These are phyloP conservation scores for Onchidella celtica DNA, from an alignment of 2,888 invertebrate genomes.

Conservation along the genomic window DNA sequence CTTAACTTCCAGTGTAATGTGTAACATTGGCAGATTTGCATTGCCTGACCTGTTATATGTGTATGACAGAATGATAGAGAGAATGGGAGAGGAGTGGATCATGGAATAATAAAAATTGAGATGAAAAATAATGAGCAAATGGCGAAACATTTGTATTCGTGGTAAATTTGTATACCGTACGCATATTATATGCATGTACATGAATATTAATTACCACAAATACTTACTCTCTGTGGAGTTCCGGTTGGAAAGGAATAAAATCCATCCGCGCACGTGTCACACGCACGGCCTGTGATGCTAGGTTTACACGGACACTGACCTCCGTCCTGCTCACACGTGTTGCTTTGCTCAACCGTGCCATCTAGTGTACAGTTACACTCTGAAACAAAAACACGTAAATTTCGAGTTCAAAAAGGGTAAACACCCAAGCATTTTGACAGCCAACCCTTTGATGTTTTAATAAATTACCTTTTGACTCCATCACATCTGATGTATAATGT, in stretches of 20 bases:
- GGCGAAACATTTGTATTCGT: too few species aligned
- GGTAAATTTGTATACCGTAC: too few species aligned
- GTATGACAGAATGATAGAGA: too few species aligned
- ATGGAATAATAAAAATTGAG: too few species aligned
- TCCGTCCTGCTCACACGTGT: conserved; percentile 55
- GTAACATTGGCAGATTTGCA: too few species aligned
- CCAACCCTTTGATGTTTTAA: not conserved
- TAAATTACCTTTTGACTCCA: conserved; percentile 61
- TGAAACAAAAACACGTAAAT: conserved; percentile 21
- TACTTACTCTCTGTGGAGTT: conserved; percentile 44
- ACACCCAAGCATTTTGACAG: not conserved
- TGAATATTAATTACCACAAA: too few species aligned
- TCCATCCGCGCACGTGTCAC: conserved; percentile 65
- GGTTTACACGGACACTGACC: conserved; percentile 72
- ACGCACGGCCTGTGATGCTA: conserved; percentile 57
- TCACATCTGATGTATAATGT: too few species aligned
- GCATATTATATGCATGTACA: too few species aligned
- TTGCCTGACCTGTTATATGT: too few species aligned
- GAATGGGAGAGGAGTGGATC: too few species aligned
- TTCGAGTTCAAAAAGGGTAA: not conserved
- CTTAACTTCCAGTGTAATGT: too few species aligned
- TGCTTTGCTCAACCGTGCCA: conserved; percentile 61
- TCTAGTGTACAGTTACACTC: conserved; percentile 63
- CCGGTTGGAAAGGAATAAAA: conserved; percentile 61
- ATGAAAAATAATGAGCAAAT: too few species aligned